Evolutionary conservation across 2,113 vertebrate species (phyloP), one percentile per base, ranked within the genome.

Genomic region (Grammomys dolichurus): DNA sequence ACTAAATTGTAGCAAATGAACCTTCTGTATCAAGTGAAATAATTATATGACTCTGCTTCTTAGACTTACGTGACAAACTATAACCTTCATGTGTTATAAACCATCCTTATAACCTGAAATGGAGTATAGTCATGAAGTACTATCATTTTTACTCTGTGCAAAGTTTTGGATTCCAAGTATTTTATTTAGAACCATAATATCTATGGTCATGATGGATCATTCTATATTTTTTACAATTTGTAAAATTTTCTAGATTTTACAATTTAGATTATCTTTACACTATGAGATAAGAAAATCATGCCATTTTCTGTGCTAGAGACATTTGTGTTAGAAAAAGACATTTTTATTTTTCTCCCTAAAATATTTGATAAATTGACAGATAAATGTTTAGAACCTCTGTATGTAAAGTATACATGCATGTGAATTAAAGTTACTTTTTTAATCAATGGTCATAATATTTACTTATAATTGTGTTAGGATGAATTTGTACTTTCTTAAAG

Each of bases 101-200:
- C 26, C 11, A 84, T 28, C 5, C 3, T 58, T 67, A 48, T 11
- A 75, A 5, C 11, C 33, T 88, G 46, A 88, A 94, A 90, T 84
- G 33, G 46, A 77, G 60, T 16, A n/a, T 56, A 70, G 33, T 86
- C 78, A 22, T 84, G 26, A 96, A 78, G 5, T 46, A 77, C 33
- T 80, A 33, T 33, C 63, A 1, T 67, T 94, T 95, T 94, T 89
- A 14, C 82, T 67, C 40, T 75, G 78, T 20, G 84, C 33, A 67
- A 16, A 91, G 28, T 75, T 86, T 70, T 89, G 14, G 4, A 16
- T 93, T 75, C 58, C 56, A 75, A 84, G 19, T 87, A 58, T 43
- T 87, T 63, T 78, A 86, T 54, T 87, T 95, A 86, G 33, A 2
- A 46, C 9, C 70, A 87, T 77, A n/a, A 58, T 85, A 93, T 51